phyloP scores from a whole-genome alignment of 2,888 invertebrate species.

The Julus scandinavius region DNA sequence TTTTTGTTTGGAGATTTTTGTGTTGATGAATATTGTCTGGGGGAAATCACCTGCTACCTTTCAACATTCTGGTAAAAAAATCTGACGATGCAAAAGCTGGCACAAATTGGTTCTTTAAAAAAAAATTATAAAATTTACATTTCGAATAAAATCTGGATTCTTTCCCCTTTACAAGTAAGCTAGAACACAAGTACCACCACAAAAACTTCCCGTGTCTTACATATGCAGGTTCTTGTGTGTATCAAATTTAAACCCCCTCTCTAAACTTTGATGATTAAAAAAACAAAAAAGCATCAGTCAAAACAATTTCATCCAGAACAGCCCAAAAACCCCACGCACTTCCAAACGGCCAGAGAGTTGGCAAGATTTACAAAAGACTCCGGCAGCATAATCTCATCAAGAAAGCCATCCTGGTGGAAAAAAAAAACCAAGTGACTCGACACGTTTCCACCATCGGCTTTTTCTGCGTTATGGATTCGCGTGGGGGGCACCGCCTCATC shows the following conservation, averaged over 20 bases:
- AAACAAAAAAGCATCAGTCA: not conserved
- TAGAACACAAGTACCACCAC: too few relatives aligned
- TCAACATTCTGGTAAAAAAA: too few relatives aligned
- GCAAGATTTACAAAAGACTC: not conserved
- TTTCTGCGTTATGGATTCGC: not conserved
- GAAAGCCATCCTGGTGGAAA: not conserved
- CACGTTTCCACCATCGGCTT: not conserved
- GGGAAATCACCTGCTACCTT: too few relatives aligned
- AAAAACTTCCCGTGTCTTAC: too few relatives aligned
- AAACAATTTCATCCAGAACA: not conserved
- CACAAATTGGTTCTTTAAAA: too few relatives aligned
- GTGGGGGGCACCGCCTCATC: not conserved
- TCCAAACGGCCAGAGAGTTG: not conserved
- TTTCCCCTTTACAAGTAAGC: too few relatives aligned
- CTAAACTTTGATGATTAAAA: not conserved
- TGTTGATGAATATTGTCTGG: too few relatives aligned
- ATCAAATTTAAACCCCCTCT: not conserved
- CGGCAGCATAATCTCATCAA: not conserved
- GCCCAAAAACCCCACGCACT: not conserved
- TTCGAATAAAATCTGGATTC: too few relatives aligned
- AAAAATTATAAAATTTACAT: too few relatives aligned
- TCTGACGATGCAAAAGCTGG: too few relatives aligned
- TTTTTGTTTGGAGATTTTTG: too few relatives aligned
- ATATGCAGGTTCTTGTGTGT: not conserved
- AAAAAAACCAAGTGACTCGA: not conserved